These are phyloP conservation scores for Zaprionus capensis DNA, from an alignment of 1,140 invertebrate genomes.

Conservation along the genomic window DNA sequence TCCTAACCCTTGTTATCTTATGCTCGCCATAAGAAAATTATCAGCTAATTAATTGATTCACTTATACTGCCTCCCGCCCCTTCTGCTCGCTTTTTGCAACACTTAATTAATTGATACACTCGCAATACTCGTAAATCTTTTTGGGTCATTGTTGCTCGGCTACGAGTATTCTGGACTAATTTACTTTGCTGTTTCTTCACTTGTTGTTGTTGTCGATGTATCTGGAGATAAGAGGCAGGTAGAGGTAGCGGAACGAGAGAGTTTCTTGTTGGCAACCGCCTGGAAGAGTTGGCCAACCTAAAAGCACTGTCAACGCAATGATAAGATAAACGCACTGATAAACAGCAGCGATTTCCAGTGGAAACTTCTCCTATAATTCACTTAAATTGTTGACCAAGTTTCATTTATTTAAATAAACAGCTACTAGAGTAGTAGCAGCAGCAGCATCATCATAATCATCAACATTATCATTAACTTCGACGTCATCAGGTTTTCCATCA, in stretches of 20 bases:
- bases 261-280: conserved; percentile 20
- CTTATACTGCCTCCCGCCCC: not conserved
- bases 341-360: conserved; percentile 4
- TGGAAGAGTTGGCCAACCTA: conserved; percentile 25
- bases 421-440: conserved; percentile 1
- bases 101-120: conserved; percentile 46
- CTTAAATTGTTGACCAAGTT: conserved; percentile 42
- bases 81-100: conserved; percentile 31
- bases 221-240: conserved; percentile 20
- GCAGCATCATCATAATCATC: conserved; percentile 5
- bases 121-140: conserved; percentile 46
- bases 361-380: conserved; percentile 10
- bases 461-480: conserved; percentile 5
- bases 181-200: conserved; percentile 6
- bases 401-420: conserved; percentile 37
- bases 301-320: conserved; percentile 7
- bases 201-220: conserved; percentile 20
- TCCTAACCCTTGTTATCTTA: conserved; percentile 7
- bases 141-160: conserved; percentile 52
- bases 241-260: not conserved
- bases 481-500: conserved; percentile 17
- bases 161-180: conserved; percentile 35
- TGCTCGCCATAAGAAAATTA: conserved; percentile 14
- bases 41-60: conserved; percentile 44
- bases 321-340: conserved; percentile 46